Percentiles rank a stretch among this genome's conserved stretches.
phyloP scores from a whole-genome alignment of 2,113 vertebrate species.

The Micronycteris hirsuta region DNA sequence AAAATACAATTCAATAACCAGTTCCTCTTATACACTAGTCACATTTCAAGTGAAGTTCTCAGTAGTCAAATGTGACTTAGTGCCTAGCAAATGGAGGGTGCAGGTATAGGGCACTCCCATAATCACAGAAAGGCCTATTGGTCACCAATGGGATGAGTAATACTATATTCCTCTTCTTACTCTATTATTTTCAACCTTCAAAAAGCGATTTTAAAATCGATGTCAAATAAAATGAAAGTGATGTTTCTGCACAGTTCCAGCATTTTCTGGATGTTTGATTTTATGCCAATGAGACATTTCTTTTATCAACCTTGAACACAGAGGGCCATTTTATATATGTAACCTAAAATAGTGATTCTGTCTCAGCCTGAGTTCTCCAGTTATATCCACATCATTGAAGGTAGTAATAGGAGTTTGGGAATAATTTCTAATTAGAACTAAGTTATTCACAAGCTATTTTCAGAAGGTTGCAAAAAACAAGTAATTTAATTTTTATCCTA shows the following conservation, averaged over 20 bases:
- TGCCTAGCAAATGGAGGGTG: not conserved
- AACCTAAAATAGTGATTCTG: not conserved
- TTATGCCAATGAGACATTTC: not conserved
- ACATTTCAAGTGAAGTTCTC: not conserved
- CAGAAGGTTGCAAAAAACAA: not conserved
- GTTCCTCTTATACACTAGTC: not conserved
- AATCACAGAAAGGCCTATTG: not conserved
- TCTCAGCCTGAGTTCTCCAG: not conserved
- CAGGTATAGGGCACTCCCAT: not conserved
- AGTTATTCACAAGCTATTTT: conserved; percentile 1
- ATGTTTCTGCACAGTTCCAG: not conserved
- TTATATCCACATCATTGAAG: not conserved
- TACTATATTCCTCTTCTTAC: not conserved
- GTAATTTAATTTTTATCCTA: conserved; percentile 15
- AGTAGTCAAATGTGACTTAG: not conserved
- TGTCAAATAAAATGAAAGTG: not conserved
- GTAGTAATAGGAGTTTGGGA: not conserved
- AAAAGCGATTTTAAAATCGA: not conserved
- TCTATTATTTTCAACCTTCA: not conserved
- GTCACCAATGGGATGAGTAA: not conserved
- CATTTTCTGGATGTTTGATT: not conserved
- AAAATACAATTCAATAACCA: not conserved
- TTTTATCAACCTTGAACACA: not conserved
- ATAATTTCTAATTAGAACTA: not conserved
- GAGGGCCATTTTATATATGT: not conserved